These are phyloP conservation scores for Merodon equestris DNA, from an alignment of 2,888 invertebrate genomes.

Conservation along the genomic window DNA sequence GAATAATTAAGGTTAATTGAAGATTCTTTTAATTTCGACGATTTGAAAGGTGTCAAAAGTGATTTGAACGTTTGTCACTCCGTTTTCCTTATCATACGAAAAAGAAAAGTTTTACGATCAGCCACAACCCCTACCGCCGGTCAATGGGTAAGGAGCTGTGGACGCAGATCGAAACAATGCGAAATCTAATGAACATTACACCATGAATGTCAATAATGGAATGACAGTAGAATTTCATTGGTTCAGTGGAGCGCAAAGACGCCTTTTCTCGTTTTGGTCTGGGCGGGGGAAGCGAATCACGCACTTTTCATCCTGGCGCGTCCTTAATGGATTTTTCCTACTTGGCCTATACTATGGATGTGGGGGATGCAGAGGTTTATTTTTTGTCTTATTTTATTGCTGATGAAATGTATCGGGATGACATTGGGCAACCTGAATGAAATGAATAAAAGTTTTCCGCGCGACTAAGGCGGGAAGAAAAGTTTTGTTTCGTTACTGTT, in stretches of 20 bases:
- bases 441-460: slow-evolving; percentile 66
- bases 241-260: slow-evolving; percentile 60
- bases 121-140: slow-evolving; percentile 16
- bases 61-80: slow-evolving; percentile 36
- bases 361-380: neutral
- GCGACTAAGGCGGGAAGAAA: slow-evolving; percentile 21
- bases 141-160: neutral
- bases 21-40: slow-evolving; percentile 35
- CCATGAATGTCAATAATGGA: slow-evolving; percentile 42
- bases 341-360: slow-evolving; percentile 45
- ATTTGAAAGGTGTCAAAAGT: slow-evolving; percentile 61
- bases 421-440: slow-evolving; percentile 65
- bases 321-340: slow-evolving; percentile 61
- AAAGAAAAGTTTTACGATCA: slow-evolving; percentile 13
- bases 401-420: slow-evolving; percentile 60
- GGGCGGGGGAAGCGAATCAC: slow-evolving; percentile 52
- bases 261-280: neutral
- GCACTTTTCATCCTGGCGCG: slow-evolving; percentile 55
- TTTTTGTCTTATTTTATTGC: slow-evolving; percentile 63
- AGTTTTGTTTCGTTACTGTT: slow-evolving; percentile 23
- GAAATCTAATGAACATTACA: slow-evolving; percentile 66
- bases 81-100: slow-evolving; percentile 5
- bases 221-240: slow-evolving; percentile 61
- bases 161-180: slow-evolving; percentile 60
- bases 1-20: slow-evolving; percentile 57